These are phyloP conservation scores for Lissonota sp. DNA, from an alignment of 2,888 invertebrate species.

Conservation along the genomic window DNA sequence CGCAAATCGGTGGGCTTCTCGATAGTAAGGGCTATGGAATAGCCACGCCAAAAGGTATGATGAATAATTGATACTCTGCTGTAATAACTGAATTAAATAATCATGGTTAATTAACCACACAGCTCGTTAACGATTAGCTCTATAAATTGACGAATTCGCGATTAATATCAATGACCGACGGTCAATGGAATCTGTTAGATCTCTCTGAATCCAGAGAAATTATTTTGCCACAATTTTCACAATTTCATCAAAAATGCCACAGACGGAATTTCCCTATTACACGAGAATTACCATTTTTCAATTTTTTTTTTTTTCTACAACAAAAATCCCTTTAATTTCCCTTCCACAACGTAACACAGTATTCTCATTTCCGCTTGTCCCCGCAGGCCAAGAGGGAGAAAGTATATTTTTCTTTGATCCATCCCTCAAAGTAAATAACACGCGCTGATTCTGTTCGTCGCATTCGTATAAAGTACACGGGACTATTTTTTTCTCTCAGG, in stretches of 20 bases:
- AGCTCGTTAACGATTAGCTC: too few relatives aligned
- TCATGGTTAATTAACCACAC: too few relatives aligned
- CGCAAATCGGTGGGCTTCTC: conserved; percentile 96
- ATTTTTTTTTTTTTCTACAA: not conserved
- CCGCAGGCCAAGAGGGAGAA: not conserved
- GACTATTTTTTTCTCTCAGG: conserved; percentile 81
- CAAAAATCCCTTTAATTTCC: conserved; percentile 13
- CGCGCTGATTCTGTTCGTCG: not conserved
- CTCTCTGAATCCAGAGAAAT: too few relatives aligned
- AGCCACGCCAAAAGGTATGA: conserved; percentile 95
- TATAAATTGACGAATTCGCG: too few relatives aligned
- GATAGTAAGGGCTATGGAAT: conserved; percentile 97
- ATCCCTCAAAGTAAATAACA: not conserved
- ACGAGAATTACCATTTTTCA: not conserved
- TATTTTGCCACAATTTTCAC: not conserved
- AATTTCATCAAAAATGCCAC: not conserved
- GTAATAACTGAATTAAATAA: too few relatives aligned
- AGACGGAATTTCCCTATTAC: not conserved
- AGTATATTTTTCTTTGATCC: not conserved
- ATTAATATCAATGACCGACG: too few relatives aligned
- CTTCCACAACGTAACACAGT: conserved; percentile 3
- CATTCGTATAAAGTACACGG: not conserved
- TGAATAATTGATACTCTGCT: not conserved
- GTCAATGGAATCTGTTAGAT: too few relatives aligned
- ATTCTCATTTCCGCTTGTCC: conserved; percentile 32